Percentiles rank a stretch among this genome's conserved stretches.
These are phyloP conservation scores for Andrena bucephala DNA, from an alignment of 2,888 invertebrate genomes.

Conservation along the genomic window DNA sequence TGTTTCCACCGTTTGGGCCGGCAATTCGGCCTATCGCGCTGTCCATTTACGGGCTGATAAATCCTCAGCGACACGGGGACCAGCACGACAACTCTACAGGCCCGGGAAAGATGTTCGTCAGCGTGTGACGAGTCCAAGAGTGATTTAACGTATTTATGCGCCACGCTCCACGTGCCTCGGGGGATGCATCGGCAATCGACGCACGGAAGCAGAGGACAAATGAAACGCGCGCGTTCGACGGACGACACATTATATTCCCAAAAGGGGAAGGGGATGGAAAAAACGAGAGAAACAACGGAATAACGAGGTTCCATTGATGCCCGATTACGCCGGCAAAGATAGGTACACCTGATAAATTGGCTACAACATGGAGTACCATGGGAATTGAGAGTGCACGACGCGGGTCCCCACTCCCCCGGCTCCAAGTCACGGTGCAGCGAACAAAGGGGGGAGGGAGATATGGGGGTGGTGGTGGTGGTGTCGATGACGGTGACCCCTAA, in stretches of 20 bases:
- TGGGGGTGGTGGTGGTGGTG: too few relatives aligned
- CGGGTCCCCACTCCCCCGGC: slow-evolving; percentile 2
- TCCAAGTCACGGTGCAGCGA: slow-evolving; percentile 51
- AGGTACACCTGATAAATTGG: slow-evolving; percentile 41
- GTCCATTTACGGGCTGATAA: too few relatives aligned
- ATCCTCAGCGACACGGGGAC: too few relatives aligned
- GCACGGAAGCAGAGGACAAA: not conserved
- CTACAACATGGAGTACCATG: not conserved
- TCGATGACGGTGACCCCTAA: slow-evolving; percentile 20
- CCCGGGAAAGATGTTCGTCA: not conserved
- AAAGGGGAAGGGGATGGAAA: not conserved
- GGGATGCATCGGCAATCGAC: not conserved
- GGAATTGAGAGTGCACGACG: slow-evolving; percentile 6
- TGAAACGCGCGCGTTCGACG: not conserved
- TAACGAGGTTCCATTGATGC: slow-evolving; percentile 32
- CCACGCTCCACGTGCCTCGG: not conserved
- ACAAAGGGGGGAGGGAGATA: not conserved
- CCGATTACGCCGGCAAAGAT: slow-evolving; percentile 28
- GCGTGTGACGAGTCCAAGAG: not conserved
- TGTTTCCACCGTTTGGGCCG: slow-evolving; percentile 21
- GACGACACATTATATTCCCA: not conserved
- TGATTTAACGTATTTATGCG: not conserved
- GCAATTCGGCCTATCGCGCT: too few relatives aligned
- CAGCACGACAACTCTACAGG: too few relatives aligned
- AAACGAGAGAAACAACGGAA: not conserved